Base-by-base conservation (phyloP, 1,140 invertebrate species). In the Catajapyx aquilonaris region DNA sequence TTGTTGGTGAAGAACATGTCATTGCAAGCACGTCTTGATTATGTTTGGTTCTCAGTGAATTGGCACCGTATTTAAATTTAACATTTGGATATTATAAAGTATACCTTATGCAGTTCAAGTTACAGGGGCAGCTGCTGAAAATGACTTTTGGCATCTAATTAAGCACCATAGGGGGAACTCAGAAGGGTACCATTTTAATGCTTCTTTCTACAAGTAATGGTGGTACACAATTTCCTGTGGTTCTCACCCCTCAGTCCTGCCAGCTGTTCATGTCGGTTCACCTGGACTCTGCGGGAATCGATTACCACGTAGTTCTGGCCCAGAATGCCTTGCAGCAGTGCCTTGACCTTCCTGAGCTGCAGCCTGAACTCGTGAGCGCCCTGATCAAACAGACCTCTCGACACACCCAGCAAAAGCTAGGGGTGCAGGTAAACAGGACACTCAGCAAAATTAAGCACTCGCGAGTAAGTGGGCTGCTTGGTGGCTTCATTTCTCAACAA, bases 221-320 rank as follows among this genome's bases (percentile, higher is more conserved):
- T n/a, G n/a, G n/a, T n/a, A n/a, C n/a, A n/a, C n/a, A n/a, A n/a
- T n/a, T n/a, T n/a, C 18, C 34, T 40, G 15, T 31, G 45, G 23
- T 41, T 44, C 46, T 47, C 37, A 41, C 42, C 36, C 60, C 57
- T 37, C 59, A 88, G 81, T 83, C 83, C 55, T 76, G 85, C 46
- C 84, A 91, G 53, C 65, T 93, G 46, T 95, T 93, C 59, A 88
- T 86, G 68, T 90, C 83, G 13, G 86, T 90, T 43, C 73, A 77
- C 13, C 76, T 95, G 41, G 88, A 94, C 59, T 81, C 88, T 47
- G 81, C 85, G 23, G 84, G 84, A 46, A 90, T 95, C 48, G 88
- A 94, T 60, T 90, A 91, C 56, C 88, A 94, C 53, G 86, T 94
- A 46, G 81, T 84, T 33, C 62, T 95, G 41, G 87, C 86, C 17